Base-by-base conservation (phyloP, 1,140 invertebrate species). In the Drosophila santomea region DNA sequence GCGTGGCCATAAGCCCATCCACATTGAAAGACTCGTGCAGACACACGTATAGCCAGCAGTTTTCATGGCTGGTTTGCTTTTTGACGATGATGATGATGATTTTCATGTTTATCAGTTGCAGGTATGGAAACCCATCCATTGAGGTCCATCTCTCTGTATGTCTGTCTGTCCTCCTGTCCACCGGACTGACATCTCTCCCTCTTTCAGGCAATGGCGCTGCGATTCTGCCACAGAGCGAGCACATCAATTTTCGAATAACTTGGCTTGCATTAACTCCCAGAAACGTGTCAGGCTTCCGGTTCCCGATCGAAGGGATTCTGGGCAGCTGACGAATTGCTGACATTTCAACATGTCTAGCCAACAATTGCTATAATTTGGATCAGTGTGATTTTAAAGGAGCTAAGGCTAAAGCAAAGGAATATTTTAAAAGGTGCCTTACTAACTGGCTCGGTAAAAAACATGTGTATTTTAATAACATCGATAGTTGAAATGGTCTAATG, bases 291-390 rank as follows among this genome's bases (percentile, higher is more conserved):
- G 28, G 52, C 25, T 38, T 44, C 51, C 17, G 47, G 38, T 71
- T 47, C 44, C 79, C 28, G 14, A 12, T 55, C 35, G 11, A 14
- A 58, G 48, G n/a, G 32, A 67, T 5, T 25, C 63, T 12, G 36
- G 11, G 48, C n/a, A 52, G 48, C 61, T 68, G 12, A 47, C 80
- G 79, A 79, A 75, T 83, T 83, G 80, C 80, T 84, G 80, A 84
- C 80, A 62, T 69, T 60, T 44, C 20, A 54, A 15, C 59, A 56
- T 20, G 38, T 51, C 61, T 39, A 45, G 63, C 50, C 17, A 45
- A 28, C 60, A 61, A 69, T 67, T 81, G 72, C 50, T 63, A 38
- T 32, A 58, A 62, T 50, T 39, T 44, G 38, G 55, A 23, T 23
- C 43, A 14, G 23, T 14, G 11, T 14, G 45, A 12, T 20, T 20